These are phyloP conservation scores for Australoheros facetus DNA, from an alignment of 2,797 vertebrate species.

Conservation along the genomic window DNA sequence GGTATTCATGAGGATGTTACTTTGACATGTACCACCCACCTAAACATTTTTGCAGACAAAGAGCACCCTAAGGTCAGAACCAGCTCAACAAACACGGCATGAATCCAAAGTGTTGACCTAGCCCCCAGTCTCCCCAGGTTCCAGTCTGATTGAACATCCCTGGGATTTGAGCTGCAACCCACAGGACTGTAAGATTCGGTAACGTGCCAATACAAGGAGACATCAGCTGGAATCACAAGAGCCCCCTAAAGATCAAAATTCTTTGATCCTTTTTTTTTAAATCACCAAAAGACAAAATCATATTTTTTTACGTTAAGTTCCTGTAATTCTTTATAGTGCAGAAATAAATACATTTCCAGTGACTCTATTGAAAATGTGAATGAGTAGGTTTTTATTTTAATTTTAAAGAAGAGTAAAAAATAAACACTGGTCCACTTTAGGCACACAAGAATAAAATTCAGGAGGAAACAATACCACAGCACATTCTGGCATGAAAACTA, in stretches of 20 bases:
- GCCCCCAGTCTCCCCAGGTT: not conserved
- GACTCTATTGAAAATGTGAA: not conserved
- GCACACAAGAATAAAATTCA: conserved; percentile 2
- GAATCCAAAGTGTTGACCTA: not conserved
- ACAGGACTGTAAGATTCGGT: not conserved
- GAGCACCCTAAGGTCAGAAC: not conserved
- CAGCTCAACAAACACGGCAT: not conserved
- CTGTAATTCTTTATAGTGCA: not conserved
- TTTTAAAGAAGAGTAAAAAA: conserved; percentile 15
- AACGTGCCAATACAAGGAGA: not conserved
- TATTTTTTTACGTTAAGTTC: not conserved
- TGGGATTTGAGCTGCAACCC: not conserved
- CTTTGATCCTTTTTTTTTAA: not conserved
- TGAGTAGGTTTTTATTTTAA: not conserved
- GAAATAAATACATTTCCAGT: not conserved
- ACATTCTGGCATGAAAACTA: conserved; percentile 19
- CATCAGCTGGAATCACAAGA: not conserved
- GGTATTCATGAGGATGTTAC: not conserved
- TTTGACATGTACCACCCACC: conserved; percentile 5
- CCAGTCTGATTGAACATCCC: not conserved
- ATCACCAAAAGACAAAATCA: not conserved
- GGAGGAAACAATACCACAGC: conserved; percentile 22
- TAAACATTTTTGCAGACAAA: conserved; percentile 2
- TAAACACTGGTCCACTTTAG: conserved; percentile 8
- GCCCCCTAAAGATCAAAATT: too few species aligned